phyloP scores from a whole-genome alignment of 2,113 vertebrate genomes.

The Ictalurus furcatus region DNA sequence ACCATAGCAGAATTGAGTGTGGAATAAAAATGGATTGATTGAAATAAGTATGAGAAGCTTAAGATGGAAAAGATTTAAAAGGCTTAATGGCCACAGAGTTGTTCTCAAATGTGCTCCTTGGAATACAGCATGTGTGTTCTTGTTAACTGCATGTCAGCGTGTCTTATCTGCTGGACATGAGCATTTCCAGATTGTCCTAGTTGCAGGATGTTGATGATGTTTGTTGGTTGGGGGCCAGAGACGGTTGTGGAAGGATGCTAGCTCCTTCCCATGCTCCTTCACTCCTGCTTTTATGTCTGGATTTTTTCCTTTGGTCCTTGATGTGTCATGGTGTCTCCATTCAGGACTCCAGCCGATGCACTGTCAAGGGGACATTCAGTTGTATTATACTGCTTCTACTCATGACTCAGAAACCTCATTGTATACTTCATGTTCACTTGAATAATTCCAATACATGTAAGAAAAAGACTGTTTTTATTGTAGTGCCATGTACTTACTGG shows the following conservation, averaged over 20 bases:
- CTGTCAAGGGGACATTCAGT: background rate
- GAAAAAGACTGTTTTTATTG: background rate
- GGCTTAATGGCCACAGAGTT: background rate
- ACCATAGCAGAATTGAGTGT: background rate
- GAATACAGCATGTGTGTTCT: constrained; percentile 5
- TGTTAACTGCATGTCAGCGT: constrained; percentile 8
- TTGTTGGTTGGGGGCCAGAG: constrained; percentile 24
- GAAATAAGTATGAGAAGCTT: background rate
- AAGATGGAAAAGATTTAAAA: background rate
- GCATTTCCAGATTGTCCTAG: constrained; percentile 32
- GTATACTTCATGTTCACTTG: background rate
- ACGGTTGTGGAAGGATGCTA: constrained; percentile 20
- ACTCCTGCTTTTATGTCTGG: constrained; percentile 36
- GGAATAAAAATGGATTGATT: background rate
- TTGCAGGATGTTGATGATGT: constrained; percentile 49
- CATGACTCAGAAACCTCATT: background rate
- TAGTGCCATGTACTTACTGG: background rate
- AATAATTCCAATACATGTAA: background rate
- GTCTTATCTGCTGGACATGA: constrained; percentile 28
- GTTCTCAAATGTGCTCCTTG: background rate
- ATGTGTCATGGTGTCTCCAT: constrained; percentile 20
- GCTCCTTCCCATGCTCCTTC: constrained; percentile 31
- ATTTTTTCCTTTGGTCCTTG: constrained; percentile 36
- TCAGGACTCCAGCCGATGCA: background rate
- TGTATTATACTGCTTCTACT: background rate